Evolutionary conservation across 2,888 invertebrate species (phyloP).

Genomic region (Ernsta delagoae): DNA sequence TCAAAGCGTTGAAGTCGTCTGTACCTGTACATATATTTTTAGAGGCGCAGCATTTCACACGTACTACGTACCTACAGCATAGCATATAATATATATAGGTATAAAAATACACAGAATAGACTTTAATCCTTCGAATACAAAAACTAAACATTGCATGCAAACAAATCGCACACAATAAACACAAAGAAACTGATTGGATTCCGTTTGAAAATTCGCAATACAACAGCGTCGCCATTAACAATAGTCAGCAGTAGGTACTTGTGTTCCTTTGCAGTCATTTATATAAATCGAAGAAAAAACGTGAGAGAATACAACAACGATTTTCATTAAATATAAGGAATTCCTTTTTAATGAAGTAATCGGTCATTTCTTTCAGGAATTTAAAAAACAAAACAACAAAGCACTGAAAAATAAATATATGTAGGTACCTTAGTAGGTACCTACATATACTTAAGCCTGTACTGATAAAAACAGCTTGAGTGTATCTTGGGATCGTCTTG

Average conservation of each 20-base stretch:
- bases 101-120: background rate
- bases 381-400: too few relatives aligned
- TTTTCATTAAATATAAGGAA: background rate
- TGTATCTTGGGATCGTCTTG: too few relatives aligned
- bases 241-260: slow-evolving; percentile 5
- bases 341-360: background rate
- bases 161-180: slow-evolving; percentile 37
- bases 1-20: too few relatives aligned
- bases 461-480: too few relatives aligned
- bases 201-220: slow-evolving; percentile 46
- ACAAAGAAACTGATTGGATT: slow-evolving; percentile 49
- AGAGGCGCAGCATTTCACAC: too few relatives aligned
- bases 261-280: slow-evolving; percentile 9
- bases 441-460: too few relatives aligned
- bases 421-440: too few relatives aligned
- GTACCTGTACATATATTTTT: too few relatives aligned
- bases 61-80: too few relatives aligned
- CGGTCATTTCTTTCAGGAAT: too few relatives aligned
- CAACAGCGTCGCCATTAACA: slow-evolving; percentile 17
- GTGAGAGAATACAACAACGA: background rate
- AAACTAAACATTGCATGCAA: slow-evolving; percentile 32
- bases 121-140: slow-evolving; percentile 23
- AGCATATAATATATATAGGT: background rate
- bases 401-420: too few relatives aligned
- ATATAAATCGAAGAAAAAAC: slow-evolving; percentile 12